Conservation (phyloP, 2,888 invertebrate species). For the Microctonus hyperodae region DNA sequence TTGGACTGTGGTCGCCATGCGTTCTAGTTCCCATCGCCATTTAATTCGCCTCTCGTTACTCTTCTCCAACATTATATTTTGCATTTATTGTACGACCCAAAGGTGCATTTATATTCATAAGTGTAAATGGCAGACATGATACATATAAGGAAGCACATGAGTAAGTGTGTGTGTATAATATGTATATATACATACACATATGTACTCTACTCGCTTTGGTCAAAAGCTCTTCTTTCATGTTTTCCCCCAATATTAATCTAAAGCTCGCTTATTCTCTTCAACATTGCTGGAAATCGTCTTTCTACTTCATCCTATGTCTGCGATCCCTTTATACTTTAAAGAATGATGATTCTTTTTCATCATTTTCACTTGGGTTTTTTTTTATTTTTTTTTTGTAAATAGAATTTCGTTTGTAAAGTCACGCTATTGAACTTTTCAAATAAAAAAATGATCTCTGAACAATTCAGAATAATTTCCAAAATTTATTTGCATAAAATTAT, state of each 20-base stretch:
- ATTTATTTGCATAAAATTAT: too few species aligned
- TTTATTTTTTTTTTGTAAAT: conserved; percentile 10
- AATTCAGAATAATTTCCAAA: too few species aligned
- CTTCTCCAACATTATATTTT: neutral
- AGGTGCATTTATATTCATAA: conserved; percentile 61
- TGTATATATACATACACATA: conserved; percentile 43
- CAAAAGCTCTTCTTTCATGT: conserved; percentile 47
- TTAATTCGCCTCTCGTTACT: conserved; percentile 8
- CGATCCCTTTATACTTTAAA: neutral
- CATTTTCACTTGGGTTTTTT: conserved; percentile 7
- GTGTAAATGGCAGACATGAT: conserved; percentile 53
- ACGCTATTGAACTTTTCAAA: conserved; percentile 24
- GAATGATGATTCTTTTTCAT: conserved; percentile 2
- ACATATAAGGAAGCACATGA: too few species aligned
- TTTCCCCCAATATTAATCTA: conserved; percentile 55
- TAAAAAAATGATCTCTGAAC: neutral
- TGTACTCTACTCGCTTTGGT: conserved; percentile 37
- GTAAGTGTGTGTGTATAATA: too few species aligned
- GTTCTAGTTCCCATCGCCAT: neutral
- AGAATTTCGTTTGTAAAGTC: conserved; percentile 20
- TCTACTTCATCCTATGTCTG: neutral
- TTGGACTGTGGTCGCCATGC: neutral
- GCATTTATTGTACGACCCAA: conserved; percentile 55
- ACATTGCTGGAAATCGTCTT: conserved; percentile 20
- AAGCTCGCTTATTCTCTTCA: conserved; percentile 27